Conservation (phyloP, 2,113 vertebrate species). For the Trichomycterus rosablanca region DNA sequence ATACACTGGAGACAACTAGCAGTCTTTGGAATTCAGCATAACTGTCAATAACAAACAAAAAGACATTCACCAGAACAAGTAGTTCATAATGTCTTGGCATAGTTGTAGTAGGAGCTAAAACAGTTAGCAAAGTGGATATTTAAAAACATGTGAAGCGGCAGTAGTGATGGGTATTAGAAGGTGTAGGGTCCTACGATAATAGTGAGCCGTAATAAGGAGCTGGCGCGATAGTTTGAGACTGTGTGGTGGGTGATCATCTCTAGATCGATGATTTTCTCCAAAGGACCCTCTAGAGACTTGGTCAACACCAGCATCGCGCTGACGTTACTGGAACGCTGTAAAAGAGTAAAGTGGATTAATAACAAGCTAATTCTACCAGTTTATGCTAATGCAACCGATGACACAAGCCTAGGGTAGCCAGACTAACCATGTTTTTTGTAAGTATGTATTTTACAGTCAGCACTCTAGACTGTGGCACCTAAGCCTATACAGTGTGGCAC, state of each 20-base stretch:
- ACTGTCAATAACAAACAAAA: not conserved
- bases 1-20: not conserved
- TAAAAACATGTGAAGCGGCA: slow-evolving; percentile 30
- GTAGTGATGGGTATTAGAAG: slow-evolving; percentile 65
- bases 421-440: too few relatives aligned
- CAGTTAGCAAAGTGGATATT: slow-evolving; percentile 51
- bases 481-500: too few relatives aligned
- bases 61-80: slow-evolving; percentile 26
- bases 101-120: slow-evolving; percentile 32
- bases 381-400: too few relatives aligned
- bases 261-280: slow-evolving; percentile 89
- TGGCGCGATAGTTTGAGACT: slow-evolving; percentile 84
- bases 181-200: slow-evolving; percentile 91
- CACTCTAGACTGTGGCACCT: too few relatives aligned
- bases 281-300: slow-evolving; percentile 83
- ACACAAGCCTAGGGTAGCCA: too few relatives aligned
- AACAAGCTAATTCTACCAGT: too few relatives aligned
- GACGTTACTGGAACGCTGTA: slow-evolving; percentile 85
- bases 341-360: not conserved
- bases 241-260: slow-evolving; percentile 95
- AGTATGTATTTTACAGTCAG: too few relatives aligned
- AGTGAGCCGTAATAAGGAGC: slow-evolving; percentile 89
- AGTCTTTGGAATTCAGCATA: not conserved
- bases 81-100: slow-evolving; percentile 29
- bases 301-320: slow-evolving; percentile 94